Base-by-base conservation (phyloP, 1,140 invertebrate species). In the Leptoteleia sp. region DNA sequence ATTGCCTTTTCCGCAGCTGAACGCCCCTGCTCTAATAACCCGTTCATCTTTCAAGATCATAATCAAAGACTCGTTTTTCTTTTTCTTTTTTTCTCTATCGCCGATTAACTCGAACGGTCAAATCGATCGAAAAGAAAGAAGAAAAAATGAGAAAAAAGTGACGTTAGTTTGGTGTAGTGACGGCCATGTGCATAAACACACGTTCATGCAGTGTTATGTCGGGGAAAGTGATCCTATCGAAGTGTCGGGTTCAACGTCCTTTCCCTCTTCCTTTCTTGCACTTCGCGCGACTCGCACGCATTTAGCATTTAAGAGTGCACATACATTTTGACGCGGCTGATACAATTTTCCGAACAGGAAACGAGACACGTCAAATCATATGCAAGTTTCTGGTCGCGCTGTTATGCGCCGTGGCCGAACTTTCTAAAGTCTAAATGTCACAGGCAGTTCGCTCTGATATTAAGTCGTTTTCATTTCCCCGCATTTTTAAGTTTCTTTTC, bases 351-450 rank as follows among this genome's bases (percentile, higher is more conserved):
- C 57, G 45, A 79, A 59, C 76, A 70, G 64, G 70, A 75, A 79
- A 75, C 29, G 48, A 65, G 57, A 67, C 59, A 64, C 38, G 54
- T 54, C 33, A 43, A 71, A 77, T 77, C 57, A 42, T 77, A 78
- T 78, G 76, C 76, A 72, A 67, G 76, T 72, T 72, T 78, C 67
- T 67, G 67, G 52, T 72, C 52, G 70, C 43, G 54, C 42, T n/a
- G 16, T 61, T 27, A 42, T 29, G 47, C 8, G 35, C n/a, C 50
- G 76, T 13, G n/a, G 38, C 25, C 40, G 15, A 27, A 76, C 72
- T 73, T 73, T 73, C 70, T 65, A 73, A 72, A 88, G 77, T 79
- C 84, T 88, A 87, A 89, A 89, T 87, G 87, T 88, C 86, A 87
- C 81, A 81, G 73, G 62, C 61, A 48, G 50, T 55, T 68, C 83